These are phyloP conservation scores for Callospermophilus lateralis DNA, from an alignment of 2,113 vertebrate genomes.

Conservation along the genomic window DNA sequence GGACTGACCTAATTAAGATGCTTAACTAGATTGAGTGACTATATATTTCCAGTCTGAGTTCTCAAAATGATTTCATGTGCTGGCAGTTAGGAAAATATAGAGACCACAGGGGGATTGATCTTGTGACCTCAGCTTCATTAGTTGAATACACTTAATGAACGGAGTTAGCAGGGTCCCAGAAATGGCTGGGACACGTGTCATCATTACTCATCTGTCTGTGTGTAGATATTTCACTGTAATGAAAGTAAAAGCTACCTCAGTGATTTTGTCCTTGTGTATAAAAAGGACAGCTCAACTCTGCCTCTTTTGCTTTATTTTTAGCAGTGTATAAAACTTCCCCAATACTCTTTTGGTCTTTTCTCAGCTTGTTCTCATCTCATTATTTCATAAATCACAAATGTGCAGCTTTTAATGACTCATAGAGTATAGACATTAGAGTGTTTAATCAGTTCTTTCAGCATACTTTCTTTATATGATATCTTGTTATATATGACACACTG, in stretches of 20 bases:
- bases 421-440: conserved; percentile 57
- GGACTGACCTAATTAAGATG: conserved; percentile 75
- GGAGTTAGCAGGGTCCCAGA: conserved; percentile 55
- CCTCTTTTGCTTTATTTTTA: conserved; percentile 63
- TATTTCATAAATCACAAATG: conserved; percentile 78
- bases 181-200: conserved; percentile 9
- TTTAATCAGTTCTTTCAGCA: conserved; percentile 79
- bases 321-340: not conserved
- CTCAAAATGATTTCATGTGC: conserved; percentile 70
- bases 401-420: conserved; percentile 10
- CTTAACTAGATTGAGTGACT: conserved; percentile 63
- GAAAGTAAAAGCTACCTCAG: conserved; percentile 48
- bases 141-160: conserved; percentile 68
- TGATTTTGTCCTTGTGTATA: conserved; percentile 36
- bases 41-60: conserved; percentile 61
- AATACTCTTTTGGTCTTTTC: conserved; percentile 62
- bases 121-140: conserved; percentile 74
- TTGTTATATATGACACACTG: conserved; percentile 78
- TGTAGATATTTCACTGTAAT: conserved; percentile 46
- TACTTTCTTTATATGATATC: conserved; percentile 66
- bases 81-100: conserved; percentile 71
- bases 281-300: conserved; percentile 31
- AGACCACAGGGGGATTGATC: conserved; percentile 68
- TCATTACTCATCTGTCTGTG: conserved; percentile 52
- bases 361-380: conserved; percentile 59